Conservation (phyloP, 2,113 vertebrate genomes). For the Alexandromys fortis region DNA sequence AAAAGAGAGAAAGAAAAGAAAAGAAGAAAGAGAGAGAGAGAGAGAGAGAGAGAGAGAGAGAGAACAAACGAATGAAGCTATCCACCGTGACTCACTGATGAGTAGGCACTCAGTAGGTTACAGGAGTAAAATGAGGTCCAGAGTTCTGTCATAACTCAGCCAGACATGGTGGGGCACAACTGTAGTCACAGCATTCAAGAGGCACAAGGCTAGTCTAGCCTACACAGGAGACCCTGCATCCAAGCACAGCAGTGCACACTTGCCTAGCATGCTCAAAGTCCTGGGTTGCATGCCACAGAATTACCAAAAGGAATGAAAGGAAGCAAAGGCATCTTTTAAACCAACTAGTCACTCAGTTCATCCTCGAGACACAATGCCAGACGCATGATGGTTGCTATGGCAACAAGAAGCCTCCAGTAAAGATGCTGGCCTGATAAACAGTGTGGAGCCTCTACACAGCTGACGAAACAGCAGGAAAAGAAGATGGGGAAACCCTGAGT, state of each 20-base stretch:
- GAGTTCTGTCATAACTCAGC: not conserved
- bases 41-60: too few relatives aligned
- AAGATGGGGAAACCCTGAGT: not conserved
- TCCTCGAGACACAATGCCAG: not conserved
- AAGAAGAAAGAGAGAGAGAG: too few relatives aligned
- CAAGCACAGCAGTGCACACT: not conserved
- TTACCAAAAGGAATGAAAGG: not conserved
- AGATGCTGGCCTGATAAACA: not conserved
- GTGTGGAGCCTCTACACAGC: not conserved
- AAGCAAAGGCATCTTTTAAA: not conserved
- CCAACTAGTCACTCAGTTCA: not conserved
- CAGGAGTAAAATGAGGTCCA: not conserved
- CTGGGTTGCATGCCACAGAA: not conserved
- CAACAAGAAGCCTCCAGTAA: not conserved
- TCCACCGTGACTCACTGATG: not conserved
- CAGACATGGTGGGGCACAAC: not conserved
- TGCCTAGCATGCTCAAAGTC: not conserved
- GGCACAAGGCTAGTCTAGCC: not conserved
- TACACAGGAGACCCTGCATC: not conserved
- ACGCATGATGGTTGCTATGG: accelerated
- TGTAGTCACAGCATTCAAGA: too few relatives aligned
- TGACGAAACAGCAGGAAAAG: too few relatives aligned
- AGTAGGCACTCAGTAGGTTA: not conserved
- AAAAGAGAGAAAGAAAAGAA: too few relatives aligned
- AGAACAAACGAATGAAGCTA: not conserved